A percentile compares a stretch with the other conserved stretches of the same genome.
Evolutionary conservation across 2,113 vertebrate genomes (phyloP).

Genomic region (Tonatia bakeri): DNA sequence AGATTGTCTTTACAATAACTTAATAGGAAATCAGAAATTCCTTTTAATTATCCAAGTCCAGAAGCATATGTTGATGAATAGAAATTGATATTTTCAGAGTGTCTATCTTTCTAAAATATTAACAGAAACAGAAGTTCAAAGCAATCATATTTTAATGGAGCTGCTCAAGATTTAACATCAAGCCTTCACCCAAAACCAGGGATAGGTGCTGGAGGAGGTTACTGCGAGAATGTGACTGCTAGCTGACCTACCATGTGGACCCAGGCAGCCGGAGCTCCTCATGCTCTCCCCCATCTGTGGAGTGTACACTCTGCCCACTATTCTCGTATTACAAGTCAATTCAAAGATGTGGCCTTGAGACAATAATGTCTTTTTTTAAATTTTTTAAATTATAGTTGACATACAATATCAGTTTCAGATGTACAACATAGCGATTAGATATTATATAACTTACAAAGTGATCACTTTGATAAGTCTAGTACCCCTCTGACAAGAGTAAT

Average conservation of each 20-base stretch:
- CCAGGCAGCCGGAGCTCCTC: no score
- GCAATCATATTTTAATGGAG: not conserved
- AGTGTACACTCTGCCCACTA: not conserved
- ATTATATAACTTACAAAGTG: not conserved
- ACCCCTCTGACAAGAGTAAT: not conserved
- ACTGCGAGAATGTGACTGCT: not conserved
- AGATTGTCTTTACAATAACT: not conserved
- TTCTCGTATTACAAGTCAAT: not conserved
- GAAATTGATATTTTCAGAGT: not conserved
- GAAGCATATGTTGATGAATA: not conserved
- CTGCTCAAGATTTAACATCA: not conserved
- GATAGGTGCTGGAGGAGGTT: not conserved
- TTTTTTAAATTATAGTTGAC: not conserved
- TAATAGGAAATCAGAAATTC: not conserved
- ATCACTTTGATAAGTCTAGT: not conserved
- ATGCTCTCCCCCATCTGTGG: no score
- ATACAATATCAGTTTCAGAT: not conserved
- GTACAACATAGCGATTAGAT: not conserved
- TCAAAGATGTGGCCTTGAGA: not conserved
- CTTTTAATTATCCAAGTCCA: not conserved
- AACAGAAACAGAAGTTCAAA: not conserved
- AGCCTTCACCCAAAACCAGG: not conserved
- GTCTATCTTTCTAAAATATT: not conserved
- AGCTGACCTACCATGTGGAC: not conserved
- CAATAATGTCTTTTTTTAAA: not conserved